Evolutionary conservation across 64 coral and sea anemone species (phyloP).

Genomic region (Catalaphyllia jardinei): DNA sequence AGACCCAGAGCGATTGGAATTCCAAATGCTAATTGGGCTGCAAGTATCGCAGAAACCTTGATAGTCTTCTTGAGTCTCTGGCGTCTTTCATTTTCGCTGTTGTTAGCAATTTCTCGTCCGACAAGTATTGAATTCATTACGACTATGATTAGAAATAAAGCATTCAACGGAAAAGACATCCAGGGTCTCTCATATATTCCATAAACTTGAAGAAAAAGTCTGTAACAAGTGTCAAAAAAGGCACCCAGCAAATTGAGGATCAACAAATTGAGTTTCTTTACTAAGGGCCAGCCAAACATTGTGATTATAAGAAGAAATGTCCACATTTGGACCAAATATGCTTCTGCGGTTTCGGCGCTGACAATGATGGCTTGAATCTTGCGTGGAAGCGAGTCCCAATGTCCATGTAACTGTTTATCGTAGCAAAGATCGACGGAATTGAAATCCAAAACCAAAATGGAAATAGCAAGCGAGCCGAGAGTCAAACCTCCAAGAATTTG

Average conservation of each 20-base stretch:
- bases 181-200: conserved; percentile 63
- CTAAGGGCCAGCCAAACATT: conserved; percentile 50
- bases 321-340: conserved; percentile 57
- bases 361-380: conserved; percentile 62
- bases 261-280: conserved; percentile 68
- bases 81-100: background rate
- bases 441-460: conserved; percentile 61
- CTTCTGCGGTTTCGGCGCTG: conserved; percentile 32
- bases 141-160: conserved; percentile 17
- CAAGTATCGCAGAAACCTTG: conserved; percentile 16
- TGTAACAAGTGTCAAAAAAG: conserved; percentile 64
- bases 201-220: conserved; percentile 65
- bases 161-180: conserved; percentile 72
- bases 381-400: conserved; percentile 46
- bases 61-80: conserved; percentile 20
- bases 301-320: conserved; percentile 33
- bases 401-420: conserved; percentile 27
- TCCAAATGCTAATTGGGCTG: conserved; percentile 51
- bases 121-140: conserved; percentile 46
- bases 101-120: conserved; percentile 28
- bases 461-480: conserved; percentile 50
- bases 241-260: conserved; percentile 60
- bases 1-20: conserved; percentile 27
- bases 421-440: conserved; percentile 58
- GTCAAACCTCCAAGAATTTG: conserved; percentile 37